Base-by-base conservation (phyloP, 2,888 invertebrate species). In the Venustoraphidia nigricollis region DNA sequence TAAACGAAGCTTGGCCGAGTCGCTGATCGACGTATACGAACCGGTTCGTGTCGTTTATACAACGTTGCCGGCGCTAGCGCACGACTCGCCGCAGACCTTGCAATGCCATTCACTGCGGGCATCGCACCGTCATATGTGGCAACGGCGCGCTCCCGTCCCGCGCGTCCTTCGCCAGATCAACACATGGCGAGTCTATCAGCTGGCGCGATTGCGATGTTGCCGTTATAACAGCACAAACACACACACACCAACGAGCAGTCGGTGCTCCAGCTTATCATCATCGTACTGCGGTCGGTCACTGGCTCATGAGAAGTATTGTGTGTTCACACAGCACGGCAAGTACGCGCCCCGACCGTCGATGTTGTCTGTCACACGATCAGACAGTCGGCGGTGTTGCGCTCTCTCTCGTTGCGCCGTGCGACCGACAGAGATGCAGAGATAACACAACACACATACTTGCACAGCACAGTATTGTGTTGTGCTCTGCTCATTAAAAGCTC, bases 61-160 rank as follows among this genome's bases (percentile, higher is more conserved):
- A n/a, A 10, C 44, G 34, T 10, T 17, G 11, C 17, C 36, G 9
- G 37, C 34, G 37, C 45, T 11, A 61, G 53, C 53, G 58, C 56
- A 54, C 68, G 68, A 69, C 66, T 64, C 65, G 63, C 64, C 63
- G 65, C 63, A 65, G 66, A 65, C 65, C 66, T 69, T 71, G 69
- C 70, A 68, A 66, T 72, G 71, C 72, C 77, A 77, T 77, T 77
- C 77, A 78, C 75, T 75, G 76, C 73, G 74, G 76, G 70, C 74
- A 75, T 73, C 77, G 48, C 48, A 41, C 49, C 40, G 42, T 42
- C 37, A 69, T 58, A 38, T 35, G 34, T 44, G 48, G 45, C 59
- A 46, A 54, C 65, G 65, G 63, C 63, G 64, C 36, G 34, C 35
- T 39, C 41, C 41, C 39, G 34, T 14, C 35, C 13, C 38, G 37